phyloP scores from a whole-genome alignment of 2,113 vertebrate genomes.

The Cyprinodon variegatus region DNA sequence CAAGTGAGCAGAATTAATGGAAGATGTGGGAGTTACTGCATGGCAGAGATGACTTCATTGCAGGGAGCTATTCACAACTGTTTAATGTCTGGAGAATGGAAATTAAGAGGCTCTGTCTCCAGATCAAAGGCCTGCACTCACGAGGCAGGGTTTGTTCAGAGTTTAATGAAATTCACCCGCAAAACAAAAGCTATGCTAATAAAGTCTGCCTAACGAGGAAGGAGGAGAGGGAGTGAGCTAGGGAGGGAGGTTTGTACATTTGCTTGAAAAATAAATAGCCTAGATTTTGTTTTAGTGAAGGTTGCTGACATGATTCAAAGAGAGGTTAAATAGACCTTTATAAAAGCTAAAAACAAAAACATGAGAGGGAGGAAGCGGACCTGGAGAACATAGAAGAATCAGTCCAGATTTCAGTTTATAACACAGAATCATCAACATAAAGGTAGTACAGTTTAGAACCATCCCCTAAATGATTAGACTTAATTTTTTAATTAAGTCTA shows the following conservation, averaged over 20 bases:
- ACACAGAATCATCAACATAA: constrained; percentile 18
- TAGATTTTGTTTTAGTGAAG: constrained; percentile 64
- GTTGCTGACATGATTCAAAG: constrained; percentile 64
- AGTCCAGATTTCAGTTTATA: constrained; percentile 44
- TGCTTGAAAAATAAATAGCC: constrained; percentile 76
- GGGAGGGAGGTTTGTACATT: constrained; percentile 55
- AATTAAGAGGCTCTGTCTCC: constrained; percentile 75
- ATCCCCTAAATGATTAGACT: background rate
- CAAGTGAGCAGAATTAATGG: constrained; percentile 46
- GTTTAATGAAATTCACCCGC: constrained; percentile 82
- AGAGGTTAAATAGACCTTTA: constrained; percentile 72
- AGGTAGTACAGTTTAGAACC: background rate
- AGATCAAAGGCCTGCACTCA: constrained; percentile 78
- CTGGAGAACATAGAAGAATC: constrained; percentile 38
- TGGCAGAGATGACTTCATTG: constrained; percentile 61
- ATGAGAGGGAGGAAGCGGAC: constrained; percentile 1
- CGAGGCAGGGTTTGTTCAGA: constrained; percentile 76
- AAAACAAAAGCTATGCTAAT: constrained; percentile 81
- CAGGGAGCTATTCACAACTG: constrained; percentile 67
- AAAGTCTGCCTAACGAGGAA: constrained; percentile 73
- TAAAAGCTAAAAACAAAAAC: constrained; percentile 53
- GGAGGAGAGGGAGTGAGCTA: constrained; percentile 53
- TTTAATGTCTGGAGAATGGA: constrained; percentile 81
- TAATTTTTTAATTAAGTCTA: background rate
- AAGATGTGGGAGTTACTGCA: constrained; percentile 62